Evolutionary conservation across 1,140 invertebrate species (phyloP).

Genomic region (Drosophila bipectinata): DNA sequence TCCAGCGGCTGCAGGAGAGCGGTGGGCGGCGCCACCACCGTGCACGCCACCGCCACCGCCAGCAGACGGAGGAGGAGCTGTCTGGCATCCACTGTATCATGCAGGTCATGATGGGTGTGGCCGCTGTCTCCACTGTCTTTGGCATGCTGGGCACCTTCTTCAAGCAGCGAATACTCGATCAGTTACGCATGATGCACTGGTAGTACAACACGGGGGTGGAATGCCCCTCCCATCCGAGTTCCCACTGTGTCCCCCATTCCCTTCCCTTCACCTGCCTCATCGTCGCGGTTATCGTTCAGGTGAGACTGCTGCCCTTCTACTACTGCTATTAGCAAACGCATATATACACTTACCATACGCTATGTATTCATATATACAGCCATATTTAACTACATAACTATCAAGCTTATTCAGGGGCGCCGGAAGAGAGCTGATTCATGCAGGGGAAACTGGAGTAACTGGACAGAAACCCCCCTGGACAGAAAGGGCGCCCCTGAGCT

Average conservation of each 20-base stretch:
- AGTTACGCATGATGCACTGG: constrained; percentile 83
- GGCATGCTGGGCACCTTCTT: constrained; percentile 83
- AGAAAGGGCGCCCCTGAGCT: neutral
- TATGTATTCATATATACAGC: constrained; percentile 39
- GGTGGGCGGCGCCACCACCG: constrained; percentile 69
- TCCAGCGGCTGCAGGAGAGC: constrained; percentile 69
- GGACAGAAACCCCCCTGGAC: too few species aligned
- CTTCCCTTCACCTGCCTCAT: constrained; percentile 7
- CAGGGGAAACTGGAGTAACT: too few species aligned
- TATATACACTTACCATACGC: constrained; percentile 60
- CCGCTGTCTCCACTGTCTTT: constrained; percentile 81
- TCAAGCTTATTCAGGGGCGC: constrained; percentile 15
- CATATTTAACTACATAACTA: constrained; percentile 24
- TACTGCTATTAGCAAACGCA: constrained; percentile 46
- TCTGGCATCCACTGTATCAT: constrained; percentile 83
- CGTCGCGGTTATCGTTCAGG: constrained; percentile 3
- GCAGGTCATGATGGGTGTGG: constrained; percentile 84
- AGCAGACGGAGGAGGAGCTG: constrained; percentile 75
- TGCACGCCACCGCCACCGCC: constrained; percentile 71
- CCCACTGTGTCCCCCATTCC: neutral
- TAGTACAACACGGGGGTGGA: constrained; percentile 81
- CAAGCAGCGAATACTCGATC: constrained; percentile 82
- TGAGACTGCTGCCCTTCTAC: constrained; percentile 27
- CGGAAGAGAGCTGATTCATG: too few species aligned
- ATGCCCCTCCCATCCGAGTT: constrained; percentile 52